Conservation (phyloP, 2,888 invertebrate species). For the Cybosia mesomella region DNA sequence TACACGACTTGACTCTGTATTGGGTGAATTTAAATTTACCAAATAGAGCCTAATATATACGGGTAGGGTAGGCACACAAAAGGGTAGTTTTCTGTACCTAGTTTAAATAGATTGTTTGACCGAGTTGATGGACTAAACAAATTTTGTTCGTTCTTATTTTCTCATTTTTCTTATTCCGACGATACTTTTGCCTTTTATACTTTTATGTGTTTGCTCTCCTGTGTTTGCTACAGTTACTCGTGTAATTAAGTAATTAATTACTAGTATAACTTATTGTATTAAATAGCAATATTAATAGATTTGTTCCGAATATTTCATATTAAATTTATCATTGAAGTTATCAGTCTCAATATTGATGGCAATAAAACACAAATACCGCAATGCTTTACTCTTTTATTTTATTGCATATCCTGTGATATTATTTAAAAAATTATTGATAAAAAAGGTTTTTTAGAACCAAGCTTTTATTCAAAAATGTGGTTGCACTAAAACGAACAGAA, state of each 20-base stretch:
- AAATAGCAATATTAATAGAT: background rate
- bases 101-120: no score
- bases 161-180: no score
- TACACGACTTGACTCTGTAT: background rate
- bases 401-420: background rate
- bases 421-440: no score
- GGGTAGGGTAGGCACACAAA: no score
- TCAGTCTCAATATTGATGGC: conserved; percentile 18
- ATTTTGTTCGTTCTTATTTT: no score
- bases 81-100: background rate
- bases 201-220: background rate
- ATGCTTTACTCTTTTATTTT: background rate
- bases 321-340: background rate
- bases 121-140: no score
- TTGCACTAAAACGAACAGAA: no score
- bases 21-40: background rate
- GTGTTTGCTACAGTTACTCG: background rate
- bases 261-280: background rate
- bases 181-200: no score
- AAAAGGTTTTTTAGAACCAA: no score
- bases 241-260: background rate
- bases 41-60: background rate
- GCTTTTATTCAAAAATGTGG: no score
- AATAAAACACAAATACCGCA: conserved; percentile 16
- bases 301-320: background rate